Percentiles rank a stretch among this genome's conserved stretches.
phyloP scores from a whole-genome alignment of 2,113 vertebrate genomes.

The Etia nguti region DNA sequence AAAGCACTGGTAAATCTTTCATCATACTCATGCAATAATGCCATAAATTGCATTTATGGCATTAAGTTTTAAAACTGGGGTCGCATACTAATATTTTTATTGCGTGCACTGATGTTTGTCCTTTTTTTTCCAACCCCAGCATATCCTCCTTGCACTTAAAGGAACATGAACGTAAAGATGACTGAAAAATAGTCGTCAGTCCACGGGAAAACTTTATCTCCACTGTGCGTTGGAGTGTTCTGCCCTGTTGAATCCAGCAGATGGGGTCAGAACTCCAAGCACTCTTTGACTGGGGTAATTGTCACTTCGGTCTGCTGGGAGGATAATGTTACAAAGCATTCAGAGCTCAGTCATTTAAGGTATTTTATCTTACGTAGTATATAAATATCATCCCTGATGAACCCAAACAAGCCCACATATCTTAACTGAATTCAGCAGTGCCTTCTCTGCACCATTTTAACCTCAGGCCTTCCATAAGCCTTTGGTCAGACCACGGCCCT shows the following conservation, averaged over 20 bases:
- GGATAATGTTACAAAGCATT: not conserved
- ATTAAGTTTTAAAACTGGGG: not conserved
- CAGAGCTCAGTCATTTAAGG: not conserved
- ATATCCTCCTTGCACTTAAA: not conserved
- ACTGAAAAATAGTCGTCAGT: not conserved
- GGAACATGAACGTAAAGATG: not conserved
- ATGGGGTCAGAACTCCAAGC: constrained; percentile 27
- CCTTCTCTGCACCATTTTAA: not conserved
- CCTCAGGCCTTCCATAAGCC: not conserved
- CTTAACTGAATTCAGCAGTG: constrained; percentile 4
- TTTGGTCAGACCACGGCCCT: not conserved
- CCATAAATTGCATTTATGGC: no score
- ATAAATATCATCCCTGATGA: not conserved
- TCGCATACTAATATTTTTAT: not conserved
- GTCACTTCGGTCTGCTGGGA: not conserved
- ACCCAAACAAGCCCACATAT: constrained; percentile 2
- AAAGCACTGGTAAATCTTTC: not conserved
- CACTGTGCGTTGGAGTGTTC: not conserved
- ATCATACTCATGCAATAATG: not conserved
- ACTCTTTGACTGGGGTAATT: not conserved
- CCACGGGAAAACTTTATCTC: not conserved
- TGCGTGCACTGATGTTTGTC: not conserved
- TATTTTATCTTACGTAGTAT: not conserved
- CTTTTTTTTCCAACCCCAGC: not conserved
- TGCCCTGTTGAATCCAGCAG: constrained; percentile 36